phyloP scores from a whole-genome alignment of 2,113 vertebrate species.

The Beaufortia kweichowensis region DNA sequence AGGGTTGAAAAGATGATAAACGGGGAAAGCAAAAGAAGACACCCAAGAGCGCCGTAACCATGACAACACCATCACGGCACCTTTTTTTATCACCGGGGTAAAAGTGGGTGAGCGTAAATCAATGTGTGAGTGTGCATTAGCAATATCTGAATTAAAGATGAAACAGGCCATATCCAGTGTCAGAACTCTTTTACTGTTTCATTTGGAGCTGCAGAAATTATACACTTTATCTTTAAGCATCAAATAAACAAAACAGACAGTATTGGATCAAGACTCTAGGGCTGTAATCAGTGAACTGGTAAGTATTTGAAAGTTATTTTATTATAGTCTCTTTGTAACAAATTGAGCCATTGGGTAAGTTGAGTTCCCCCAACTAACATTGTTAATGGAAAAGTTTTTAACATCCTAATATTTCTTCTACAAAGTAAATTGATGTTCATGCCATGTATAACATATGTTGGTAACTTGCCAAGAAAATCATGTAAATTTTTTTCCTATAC shows the following conservation, averaged over 20 bases:
- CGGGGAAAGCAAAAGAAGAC: neutral
- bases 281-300: neutral
- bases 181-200: neutral
- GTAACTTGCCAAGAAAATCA: too few relatives aligned
- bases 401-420: too few relatives aligned
- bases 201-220: too few relatives aligned
- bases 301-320: too few relatives aligned
- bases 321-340: too few relatives aligned
- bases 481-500: too few relatives aligned
- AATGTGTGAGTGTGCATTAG: neutral
- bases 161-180: neutral
- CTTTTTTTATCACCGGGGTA: slow-evolving; percentile 30
- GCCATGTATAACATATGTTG: too few relatives aligned
- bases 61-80: slow-evolving; percentile 48
- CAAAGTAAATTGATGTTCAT: too few relatives aligned
- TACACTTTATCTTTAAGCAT: too few relatives aligned
- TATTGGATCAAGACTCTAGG: neutral
- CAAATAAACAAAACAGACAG: neutral
- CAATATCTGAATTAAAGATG: neutral
- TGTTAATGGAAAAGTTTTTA: too few relatives aligned
- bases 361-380: too few relatives aligned
- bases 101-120: slow-evolving; percentile 26
- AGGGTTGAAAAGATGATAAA: slow-evolving; percentile 38
- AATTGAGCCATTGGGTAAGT: too few relatives aligned
- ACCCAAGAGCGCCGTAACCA: slow-evolving; percentile 50